Evolutionary conservation across 2,888 invertebrate species (phyloP).

Genomic region (Ferdinandea cuprea): DNA sequence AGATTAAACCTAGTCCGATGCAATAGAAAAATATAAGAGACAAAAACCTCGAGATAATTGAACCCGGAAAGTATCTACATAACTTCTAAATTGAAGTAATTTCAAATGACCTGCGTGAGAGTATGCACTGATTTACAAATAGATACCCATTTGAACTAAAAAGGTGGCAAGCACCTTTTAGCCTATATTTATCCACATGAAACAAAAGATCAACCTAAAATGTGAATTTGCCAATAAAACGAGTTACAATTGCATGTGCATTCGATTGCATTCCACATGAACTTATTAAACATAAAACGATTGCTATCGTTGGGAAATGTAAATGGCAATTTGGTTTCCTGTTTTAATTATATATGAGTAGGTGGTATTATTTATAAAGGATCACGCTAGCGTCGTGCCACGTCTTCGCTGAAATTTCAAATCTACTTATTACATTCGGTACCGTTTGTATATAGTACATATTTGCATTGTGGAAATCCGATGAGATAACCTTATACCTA

Average conservation of each 20-base stretch:
- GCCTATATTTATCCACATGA: too few species aligned
- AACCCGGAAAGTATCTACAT: slow-evolving; percentile 33
- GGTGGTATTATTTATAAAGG: slow-evolving; percentile 4
- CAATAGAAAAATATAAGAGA: not conserved
- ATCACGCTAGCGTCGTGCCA: slow-evolving; percentile 19
- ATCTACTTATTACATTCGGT: not conserved
- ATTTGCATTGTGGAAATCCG: slow-evolving; percentile 13
- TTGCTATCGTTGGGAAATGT: slow-evolving; percentile 38
- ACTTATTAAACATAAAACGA: not conserved
- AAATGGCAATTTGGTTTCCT: slow-evolving; percentile 17
- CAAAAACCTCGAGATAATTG: slow-evolving; percentile 25
- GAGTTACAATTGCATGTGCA: slow-evolving; percentile 18
- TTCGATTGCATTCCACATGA: slow-evolving; percentile 14
- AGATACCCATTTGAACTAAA: not conserved
- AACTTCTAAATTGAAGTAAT: slow-evolving; percentile 24
- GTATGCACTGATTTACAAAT: not conserved
- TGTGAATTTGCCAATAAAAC: slow-evolving; percentile 33
- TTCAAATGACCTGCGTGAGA: slow-evolving; percentile 5
- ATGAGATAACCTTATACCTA: slow-evolving; percentile 1
- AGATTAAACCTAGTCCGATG: slow-evolving; percentile 28
- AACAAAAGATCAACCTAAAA: not conserved
- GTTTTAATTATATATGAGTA: too few species aligned
- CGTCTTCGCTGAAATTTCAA: slow-evolving; percentile 38
- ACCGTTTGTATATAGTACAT: too few species aligned
- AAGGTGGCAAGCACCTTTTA: not conserved